Evolutionary conservation across 2,113 vertebrate genomes (phyloP).

Genomic region (Eira barbara): DNA sequence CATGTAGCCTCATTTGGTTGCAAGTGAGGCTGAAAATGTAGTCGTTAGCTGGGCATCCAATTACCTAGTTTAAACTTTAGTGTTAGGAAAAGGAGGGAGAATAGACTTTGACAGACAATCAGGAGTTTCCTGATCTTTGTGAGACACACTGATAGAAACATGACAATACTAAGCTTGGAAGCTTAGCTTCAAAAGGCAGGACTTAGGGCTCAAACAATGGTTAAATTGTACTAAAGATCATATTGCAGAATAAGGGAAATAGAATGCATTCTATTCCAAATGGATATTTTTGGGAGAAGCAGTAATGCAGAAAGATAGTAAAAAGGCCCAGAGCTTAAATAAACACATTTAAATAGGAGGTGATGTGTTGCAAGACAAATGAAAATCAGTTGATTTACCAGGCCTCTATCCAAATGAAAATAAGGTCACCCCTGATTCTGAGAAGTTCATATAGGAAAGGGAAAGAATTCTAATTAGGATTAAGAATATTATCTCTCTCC

Average conservation of each 20-base stretch:
- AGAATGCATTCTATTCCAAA: conserved; percentile 37
- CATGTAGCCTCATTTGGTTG: rapidly evolving
- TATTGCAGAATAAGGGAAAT: conserved; percentile 11
- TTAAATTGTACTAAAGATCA: conserved; percentile 18
- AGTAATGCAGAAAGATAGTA: conserved; percentile 48
- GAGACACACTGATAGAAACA: not conserved
- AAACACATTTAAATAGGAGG: conserved; percentile 59
- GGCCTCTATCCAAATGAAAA: conserved; percentile 81
- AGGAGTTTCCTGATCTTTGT: not conserved
- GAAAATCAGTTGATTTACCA: conserved; percentile 79
- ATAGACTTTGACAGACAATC: not conserved
- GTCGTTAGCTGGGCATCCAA: not conserved
- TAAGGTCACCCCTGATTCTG: conserved; percentile 83
- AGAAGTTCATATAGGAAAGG: conserved; percentile 74
- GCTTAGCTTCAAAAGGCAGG: not conserved
- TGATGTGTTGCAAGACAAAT: conserved; percentile 71
- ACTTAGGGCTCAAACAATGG: not conserved
- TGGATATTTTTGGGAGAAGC: conserved; percentile 35
- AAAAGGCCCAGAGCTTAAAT: conserved; percentile 55
- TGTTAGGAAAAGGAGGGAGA: not conserved
- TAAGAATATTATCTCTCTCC: conserved; percentile 87
- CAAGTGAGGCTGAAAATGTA: not conserved
- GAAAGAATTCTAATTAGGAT: conserved; percentile 86
- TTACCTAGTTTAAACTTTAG: not conserved
- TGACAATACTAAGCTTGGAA: not conserved